These are phyloP conservation scores for Leptopilina drosophilae DNA, from an alignment of 2,888 invertebrate genomes.

Conservation along the genomic window DNA sequence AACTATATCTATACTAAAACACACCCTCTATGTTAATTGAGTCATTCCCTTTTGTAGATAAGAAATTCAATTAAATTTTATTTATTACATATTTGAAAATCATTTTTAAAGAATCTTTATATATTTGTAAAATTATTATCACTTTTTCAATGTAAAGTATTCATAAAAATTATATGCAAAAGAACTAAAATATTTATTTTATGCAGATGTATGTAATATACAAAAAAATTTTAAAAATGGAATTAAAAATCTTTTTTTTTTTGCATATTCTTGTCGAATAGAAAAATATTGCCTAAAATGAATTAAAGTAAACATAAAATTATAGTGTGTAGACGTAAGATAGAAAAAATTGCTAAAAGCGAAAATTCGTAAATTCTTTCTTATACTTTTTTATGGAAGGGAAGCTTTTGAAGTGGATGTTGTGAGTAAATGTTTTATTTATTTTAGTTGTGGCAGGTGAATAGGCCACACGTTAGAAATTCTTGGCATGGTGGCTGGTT, in stretches of 20 bases:
- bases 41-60: slow-evolving; percentile 55
- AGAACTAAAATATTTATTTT: too few relatives aligned
- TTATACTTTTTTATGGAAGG: background rate
- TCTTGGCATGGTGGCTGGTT: slow-evolving; percentile 66
- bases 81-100: background rate
- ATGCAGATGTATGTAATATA: too few relatives aligned
- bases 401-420: slow-evolving; percentile 7
- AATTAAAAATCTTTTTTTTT: too few relatives aligned
- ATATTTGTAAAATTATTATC: too few relatives aligned
- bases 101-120: background rate
- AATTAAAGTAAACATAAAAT: too few relatives aligned
- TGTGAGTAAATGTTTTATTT: slow-evolving; percentile 13
- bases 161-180: too few relatives aligned
- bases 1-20: slow-evolving; percentile 65
- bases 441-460: slow-evolving; percentile 18
- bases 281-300: too few relatives aligned
- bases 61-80: slow-evolving; percentile 52
- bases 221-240: too few relatives aligned
- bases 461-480: slow-evolving; percentile 64
- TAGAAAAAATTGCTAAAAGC: too few relatives aligned
- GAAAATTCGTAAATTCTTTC: background rate
- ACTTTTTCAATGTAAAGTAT: too few relatives aligned
- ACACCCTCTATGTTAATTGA: slow-evolving; percentile 56
- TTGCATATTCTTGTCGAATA: too few relatives aligned
- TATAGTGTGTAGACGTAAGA: too few relatives aligned